phyloP scores from a whole-genome alignment of 2,797 vertebrate species.

The Numenius phaeopus region DNA sequence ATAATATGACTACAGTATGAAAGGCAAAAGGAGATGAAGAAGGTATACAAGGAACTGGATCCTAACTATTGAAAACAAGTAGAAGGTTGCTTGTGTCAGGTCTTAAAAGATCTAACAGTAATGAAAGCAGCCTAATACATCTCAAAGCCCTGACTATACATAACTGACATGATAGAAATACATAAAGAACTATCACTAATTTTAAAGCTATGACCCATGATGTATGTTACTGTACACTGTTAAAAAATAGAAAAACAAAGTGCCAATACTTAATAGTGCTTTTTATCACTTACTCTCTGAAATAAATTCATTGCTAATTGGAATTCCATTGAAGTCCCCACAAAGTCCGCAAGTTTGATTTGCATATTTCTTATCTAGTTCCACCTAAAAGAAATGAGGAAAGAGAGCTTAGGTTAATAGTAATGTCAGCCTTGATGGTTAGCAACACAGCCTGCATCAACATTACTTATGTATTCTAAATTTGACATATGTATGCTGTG shows the following conservation, averaged over 20 bases:
- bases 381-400: conserved; percentile 79
- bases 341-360: conserved; percentile 85
- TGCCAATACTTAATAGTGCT: background rate
- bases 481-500: background rate
- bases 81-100: background rate
- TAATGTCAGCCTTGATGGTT: background rate
- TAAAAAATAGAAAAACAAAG: background rate
- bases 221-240: background rate
- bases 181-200: background rate
- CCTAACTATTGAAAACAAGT: background rate
- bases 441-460: background rate
- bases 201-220: background rate
- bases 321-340: conserved; percentile 83
- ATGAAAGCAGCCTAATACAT: background rate
- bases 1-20: background rate
- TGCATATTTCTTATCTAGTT: conserved; percentile 82
- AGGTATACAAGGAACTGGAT: background rate
- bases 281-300: conserved; percentile 80
- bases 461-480: background rate
- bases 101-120: background rate
- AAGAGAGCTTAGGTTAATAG: background rate
- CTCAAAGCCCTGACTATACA: background rate
- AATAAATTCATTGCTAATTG: conserved; percentile 82
- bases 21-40: background rate
- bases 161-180: background rate